These are phyloP conservation scores for Ormia ochracea DNA, from an alignment of 2,888 invertebrate species.

Conservation along the genomic window DNA sequence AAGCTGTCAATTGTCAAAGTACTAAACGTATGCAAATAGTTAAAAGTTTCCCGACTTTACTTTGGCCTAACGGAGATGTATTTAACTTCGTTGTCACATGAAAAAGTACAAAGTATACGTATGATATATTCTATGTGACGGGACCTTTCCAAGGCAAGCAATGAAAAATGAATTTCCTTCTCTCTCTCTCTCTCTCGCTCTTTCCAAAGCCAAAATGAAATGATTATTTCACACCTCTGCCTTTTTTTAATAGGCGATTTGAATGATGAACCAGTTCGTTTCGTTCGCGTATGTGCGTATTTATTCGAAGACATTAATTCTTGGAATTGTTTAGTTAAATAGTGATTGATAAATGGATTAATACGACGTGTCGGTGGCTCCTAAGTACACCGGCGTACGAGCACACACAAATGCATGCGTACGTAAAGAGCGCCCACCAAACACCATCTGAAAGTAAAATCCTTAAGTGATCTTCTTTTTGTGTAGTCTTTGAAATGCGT, in stretches of 20 bases:
- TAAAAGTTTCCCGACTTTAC: too few species aligned
- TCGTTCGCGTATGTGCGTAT: slow-evolving; percentile 1
- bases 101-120: too few species aligned
- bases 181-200: background rate
- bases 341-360: slow-evolving; percentile 62
- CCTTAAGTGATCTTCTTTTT: slow-evolving; percentile 6
- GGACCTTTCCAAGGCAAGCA: background rate
- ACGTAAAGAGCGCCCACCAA: slow-evolving; percentile 4
- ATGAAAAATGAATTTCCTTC: background rate
- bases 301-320: slow-evolving; percentile 49
- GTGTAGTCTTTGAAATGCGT: slow-evolving; percentile 7
- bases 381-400: slow-evolving; percentile 46
- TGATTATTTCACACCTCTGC: background rate
- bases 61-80: too few species aligned
- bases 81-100: too few species aligned
- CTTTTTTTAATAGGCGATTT: slow-evolving; percentile 1
- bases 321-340: slow-evolving; percentile 59
- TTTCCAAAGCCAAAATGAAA: background rate
- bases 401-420: background rate
- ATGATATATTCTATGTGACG: too few species aligned
- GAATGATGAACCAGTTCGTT: slow-evolving; percentile 49
- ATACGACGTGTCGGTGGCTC: slow-evolving; percentile 61
- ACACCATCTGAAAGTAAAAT: background rate
- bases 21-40: too few species aligned
- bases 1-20: too few species aligned